phyloP scores from a whole-genome alignment of 2,888 invertebrate species.

The Cosmia pyralina region DNA sequence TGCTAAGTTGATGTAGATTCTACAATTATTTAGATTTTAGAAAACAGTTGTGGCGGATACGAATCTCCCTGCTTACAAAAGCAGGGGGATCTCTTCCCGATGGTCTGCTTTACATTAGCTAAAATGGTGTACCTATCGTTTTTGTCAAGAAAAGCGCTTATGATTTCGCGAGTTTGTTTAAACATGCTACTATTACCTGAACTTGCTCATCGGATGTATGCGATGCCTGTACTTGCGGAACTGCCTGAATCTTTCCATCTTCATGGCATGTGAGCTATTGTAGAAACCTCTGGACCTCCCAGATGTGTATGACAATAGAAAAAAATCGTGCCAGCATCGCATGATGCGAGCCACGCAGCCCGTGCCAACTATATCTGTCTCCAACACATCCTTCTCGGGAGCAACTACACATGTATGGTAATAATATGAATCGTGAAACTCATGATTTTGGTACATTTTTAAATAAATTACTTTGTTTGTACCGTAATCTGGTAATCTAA shows the following conservation, averaged over 20 bases:
- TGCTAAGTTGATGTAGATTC: not conserved
- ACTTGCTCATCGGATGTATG: conserved; percentile 60
- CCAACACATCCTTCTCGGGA: conserved; percentile 55
- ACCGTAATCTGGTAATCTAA: too few relatives aligned
- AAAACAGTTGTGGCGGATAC: not conserved
- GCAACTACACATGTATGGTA: conserved; percentile 49
- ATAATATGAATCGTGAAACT: conserved; percentile 51
- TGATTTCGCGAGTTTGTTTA: not conserved
- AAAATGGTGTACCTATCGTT: not conserved
- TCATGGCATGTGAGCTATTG: conserved; percentile 56
- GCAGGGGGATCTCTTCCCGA: not conserved
- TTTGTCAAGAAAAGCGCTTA: not conserved
- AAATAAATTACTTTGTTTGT: not conserved
- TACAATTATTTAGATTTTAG: not conserved
- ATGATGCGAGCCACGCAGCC: conserved; percentile 13
- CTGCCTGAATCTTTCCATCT: conserved; percentile 55
- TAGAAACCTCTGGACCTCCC: conserved; percentile 36
- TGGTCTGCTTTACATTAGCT: not conserved
- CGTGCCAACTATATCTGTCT: conserved; percentile 45
- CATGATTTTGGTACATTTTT: conserved; percentile 19
- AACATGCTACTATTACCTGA: conserved; percentile 36
- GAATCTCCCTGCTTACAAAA: not conserved
- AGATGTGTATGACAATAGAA: conserved; percentile 44
- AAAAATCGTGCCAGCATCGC: conserved; percentile 59
- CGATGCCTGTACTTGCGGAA: conserved; percentile 50